Conservation (phyloP, 2,888 invertebrate species). For the Drosophila fulvimacula region DNA sequence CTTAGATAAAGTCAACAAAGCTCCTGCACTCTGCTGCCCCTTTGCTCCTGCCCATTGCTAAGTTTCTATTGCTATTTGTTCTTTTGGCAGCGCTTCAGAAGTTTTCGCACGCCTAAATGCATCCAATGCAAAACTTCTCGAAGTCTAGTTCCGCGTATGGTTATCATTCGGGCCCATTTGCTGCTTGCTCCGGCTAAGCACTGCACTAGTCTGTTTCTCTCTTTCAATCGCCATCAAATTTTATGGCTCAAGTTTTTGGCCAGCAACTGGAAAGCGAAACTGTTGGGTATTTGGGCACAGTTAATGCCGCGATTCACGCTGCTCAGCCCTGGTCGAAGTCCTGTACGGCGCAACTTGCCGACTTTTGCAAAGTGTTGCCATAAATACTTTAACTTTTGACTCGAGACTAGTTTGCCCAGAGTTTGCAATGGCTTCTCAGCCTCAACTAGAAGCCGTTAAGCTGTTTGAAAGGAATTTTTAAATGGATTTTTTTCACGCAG, state of each 20-base stretch:
- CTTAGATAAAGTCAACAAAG: constrained; percentile 29
- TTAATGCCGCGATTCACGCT: constrained; percentile 31
- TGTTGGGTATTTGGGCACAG: constrained; percentile 29
- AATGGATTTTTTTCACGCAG: not conserved
- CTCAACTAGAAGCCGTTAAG: constrained; percentile 1
- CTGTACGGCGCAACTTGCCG: constrained; percentile 22
- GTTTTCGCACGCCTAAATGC: constrained; percentile 51
- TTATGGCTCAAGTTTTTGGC: constrained; percentile 60
- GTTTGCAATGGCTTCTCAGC: not conserved
- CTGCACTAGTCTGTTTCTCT: constrained; percentile 1
- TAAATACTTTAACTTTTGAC: constrained; percentile 35
- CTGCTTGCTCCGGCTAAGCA: constrained; percentile 4
- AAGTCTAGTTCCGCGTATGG: constrained; percentile 12
- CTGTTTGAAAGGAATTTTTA: not conserved
- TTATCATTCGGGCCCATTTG: constrained; percentile 8
- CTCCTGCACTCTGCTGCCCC: not conserved
- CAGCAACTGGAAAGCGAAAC: constrained; percentile 39
- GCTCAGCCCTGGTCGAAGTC: constrained; percentile 18
- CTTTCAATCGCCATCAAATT: constrained; percentile 45
- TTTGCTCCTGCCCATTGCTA: not conserved
- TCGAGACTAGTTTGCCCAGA: constrained; percentile 9
- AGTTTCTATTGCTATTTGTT: constrained; percentile 29
- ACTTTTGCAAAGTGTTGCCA: constrained; percentile 29
- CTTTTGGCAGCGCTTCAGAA: constrained; percentile 15
- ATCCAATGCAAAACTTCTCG: constrained; percentile 30